Evolutionary conservation across 64 coral and sea anemone species (phyloP).

Genomic region (Orbicella faveolata): DNA sequence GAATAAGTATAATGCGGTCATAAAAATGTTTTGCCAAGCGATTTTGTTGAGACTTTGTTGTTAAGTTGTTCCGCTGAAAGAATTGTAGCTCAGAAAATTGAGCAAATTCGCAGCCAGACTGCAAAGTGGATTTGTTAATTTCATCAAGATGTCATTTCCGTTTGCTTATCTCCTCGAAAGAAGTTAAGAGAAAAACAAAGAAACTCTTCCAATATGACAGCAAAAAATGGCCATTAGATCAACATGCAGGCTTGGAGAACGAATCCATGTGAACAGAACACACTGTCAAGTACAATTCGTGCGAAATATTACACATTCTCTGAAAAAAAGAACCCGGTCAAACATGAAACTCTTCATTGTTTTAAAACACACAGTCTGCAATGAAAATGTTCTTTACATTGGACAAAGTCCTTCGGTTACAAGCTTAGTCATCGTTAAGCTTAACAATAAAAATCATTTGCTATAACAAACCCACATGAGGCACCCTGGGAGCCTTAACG

Average conservation of each 20-base stretch:
- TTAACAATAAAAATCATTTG: not conserved
- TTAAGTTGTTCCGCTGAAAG: not conserved
- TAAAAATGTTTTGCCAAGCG: not conserved
- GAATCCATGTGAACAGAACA: too few relatives aligned
- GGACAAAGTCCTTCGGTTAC: not conserved
- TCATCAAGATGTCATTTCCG: slow-evolving; percentile 2
- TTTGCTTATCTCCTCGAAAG: not conserved
- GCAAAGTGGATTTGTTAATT: not conserved
- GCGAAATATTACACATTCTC: not conserved
- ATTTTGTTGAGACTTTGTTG: not conserved
- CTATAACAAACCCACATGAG: not conserved
- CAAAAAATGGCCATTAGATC: not conserved
- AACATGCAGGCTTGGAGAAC: too few relatives aligned
- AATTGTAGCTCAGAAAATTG: too few relatives aligned
- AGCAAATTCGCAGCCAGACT: not conserved
- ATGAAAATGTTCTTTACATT: slow-evolving; percentile 8
- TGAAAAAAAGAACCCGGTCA: not conserved
- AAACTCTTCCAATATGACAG: not conserved
- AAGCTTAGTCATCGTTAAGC: not conserved
- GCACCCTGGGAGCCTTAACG: not conserved
- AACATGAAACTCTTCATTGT: not conserved
- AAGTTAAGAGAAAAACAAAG: not conserved
- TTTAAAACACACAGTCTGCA: not conserved
- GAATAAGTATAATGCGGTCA: not conserved
- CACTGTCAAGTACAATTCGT: too few relatives aligned